Base-by-base conservation (phyloP, 2,888 invertebrate species). In the Cotesia congregata region DNA sequence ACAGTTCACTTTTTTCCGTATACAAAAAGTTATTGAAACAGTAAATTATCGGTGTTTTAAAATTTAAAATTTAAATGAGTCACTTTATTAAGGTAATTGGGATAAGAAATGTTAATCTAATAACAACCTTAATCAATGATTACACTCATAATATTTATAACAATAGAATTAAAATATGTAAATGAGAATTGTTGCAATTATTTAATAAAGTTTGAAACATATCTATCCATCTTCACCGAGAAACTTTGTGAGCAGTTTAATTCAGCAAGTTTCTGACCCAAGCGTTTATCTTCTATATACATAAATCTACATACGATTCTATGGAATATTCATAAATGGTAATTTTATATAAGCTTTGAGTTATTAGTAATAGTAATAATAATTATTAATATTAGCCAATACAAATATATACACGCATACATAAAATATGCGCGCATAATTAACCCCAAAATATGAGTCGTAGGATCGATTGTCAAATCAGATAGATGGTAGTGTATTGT, bases 391-490 rank as follows among this genome's bases (percentile, higher is more conserved):
- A 30, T 30, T 30, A 30, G 30, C 30, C 30, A 30, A 30, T 30
- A 30, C 3, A 30, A 30, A 30, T 30, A 30, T 30, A 30, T 30
- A 30, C 30, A 30, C 30, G 30, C 30, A 50, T 50, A 50, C 38
- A 72, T 72, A 72, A 61, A 60, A 73, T 76, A 61, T 39, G 67
- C 60, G 73, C 39, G 64, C 68, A 73, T 67, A 40, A 73, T 69
- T 60, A 59, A 4, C 30, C 3, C 30, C 30, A 30, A 30, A 30
- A 30, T 30, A 59, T 77, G 39, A 69, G 50, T 50, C 81, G 79
- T 78, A 83, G 81, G 78, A 78, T 84, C 86, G 87, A 87, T 87
- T 87, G 87, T 87, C 87, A 86, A 84, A 50, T 50, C 50, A 84
- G 84, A 73, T 86, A 80, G 82, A 84, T 83, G 82, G 79, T 78